Evolutionary conservation across 2,797 vertebrate species (phyloP).

Genomic region (Centropyge bicolor): DNA sequence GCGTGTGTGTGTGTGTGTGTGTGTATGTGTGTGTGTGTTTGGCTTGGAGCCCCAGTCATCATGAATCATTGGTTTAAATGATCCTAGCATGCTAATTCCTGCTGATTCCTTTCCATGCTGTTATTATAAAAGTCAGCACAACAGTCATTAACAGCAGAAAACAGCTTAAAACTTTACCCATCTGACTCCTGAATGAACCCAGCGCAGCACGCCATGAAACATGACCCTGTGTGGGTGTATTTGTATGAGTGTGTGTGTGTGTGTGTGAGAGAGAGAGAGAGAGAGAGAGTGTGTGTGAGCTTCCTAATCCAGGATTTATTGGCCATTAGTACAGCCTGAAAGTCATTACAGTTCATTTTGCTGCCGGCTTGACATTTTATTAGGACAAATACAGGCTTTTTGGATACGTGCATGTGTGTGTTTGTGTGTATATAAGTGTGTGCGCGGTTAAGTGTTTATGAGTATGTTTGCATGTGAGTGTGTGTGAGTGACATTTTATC

Average conservation of each 20-base stretch:
- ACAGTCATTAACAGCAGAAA: slow-evolving; percentile 81
- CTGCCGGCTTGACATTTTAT: slow-evolving; percentile 90
- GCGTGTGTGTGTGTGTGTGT: slow-evolving; percentile 19
- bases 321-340: slow-evolving; percentile 90
- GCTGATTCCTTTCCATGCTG: slow-evolving; percentile 80
- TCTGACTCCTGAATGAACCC: slow-evolving; percentile 84
- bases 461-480: slow-evolving; percentile 70
- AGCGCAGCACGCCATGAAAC: slow-evolving; percentile 81
- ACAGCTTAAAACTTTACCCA: slow-evolving; percentile 80
- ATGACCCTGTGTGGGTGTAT: slow-evolving; percentile 76
- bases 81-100: slow-evolving; percentile 83
- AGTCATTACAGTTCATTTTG: slow-evolving; percentile 91
- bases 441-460: slow-evolving; percentile 59
- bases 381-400: slow-evolving; percentile 87
- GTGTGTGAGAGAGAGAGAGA: slow-evolving; percentile 18
- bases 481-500: slow-evolving; percentile 81
- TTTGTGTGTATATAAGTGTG: slow-evolving; percentile 54
- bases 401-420: slow-evolving; percentile 69
- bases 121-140: slow-evolving; percentile 82
- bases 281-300: slow-evolving; percentile 72
- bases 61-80: slow-evolving; percentile 83
- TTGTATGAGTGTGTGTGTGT: slow-evolving; percentile 37
- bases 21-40: slow-evolving; percentile 44
- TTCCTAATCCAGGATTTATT: slow-evolving; percentile 90
- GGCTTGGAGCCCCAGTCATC: slow-evolving; percentile 74